Base-by-base conservation (phyloP, 2,113 vertebrate genomes). In the Daphoenositta chrysoptera region DNA sequence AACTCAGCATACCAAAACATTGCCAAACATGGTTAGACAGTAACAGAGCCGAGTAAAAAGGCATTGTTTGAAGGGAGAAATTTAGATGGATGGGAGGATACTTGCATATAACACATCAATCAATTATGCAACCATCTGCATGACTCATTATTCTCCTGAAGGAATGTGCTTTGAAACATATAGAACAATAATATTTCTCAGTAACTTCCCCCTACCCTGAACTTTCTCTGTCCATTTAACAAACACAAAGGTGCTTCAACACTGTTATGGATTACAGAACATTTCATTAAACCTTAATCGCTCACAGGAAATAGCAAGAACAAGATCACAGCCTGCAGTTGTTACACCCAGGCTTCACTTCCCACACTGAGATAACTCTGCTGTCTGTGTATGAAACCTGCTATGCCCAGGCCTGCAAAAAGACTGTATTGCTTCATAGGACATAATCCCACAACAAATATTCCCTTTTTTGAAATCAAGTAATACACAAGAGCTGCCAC, bases 21-120 rank as follows among this genome's bases (percentile, higher is more conserved):
- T 91, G 75, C 69, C 84, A 94, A 95, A 95, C 90, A 89, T 86
- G 63, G 66, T 66, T 78, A 44, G 44, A 60, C 50, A 89, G 50
- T 56, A 93, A 94, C 54, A 87, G 64, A 79, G 92, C 20, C 0
- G 13, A 93, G 76, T 66, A 50, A 94, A 87, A 92, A 94, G 35
- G 23, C 64, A 66, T 48, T 72, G 80, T 83, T 26, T 80, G 50
- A 92, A 94, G 63, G 16, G 51, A 85, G 83, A 45, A 63, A 90
- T 83, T 51, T 23, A 84, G 61, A 94, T 31, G 35, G 70, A 80
- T 58, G 33, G 37, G 58, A 85, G 65, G 48, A 89, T 17, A 48
- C 42, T 84, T 80, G 37, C 71, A 51, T 30, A 10, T 30, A 95
- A 94, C 82, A 77, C 7, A 15, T 77, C 79, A 90, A 78, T 93